phyloP scores from a whole-genome alignment of 1,140 invertebrate genomes.

The Drosophila subpulchrella region DNA sequence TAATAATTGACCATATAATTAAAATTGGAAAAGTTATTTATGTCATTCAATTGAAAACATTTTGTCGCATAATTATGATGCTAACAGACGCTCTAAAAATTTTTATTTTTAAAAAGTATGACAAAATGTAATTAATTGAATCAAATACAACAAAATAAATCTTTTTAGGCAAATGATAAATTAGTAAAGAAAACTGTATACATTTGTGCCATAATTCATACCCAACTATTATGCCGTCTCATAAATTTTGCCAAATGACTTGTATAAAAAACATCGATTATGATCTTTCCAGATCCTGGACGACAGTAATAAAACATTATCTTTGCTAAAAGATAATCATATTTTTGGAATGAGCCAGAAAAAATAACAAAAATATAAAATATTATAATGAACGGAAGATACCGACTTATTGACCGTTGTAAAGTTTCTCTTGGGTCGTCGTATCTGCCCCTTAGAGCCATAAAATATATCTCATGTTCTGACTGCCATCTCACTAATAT shows the following conservation, averaged over 20 bases:
- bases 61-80: too few relatives aligned
- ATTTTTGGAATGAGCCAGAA: constrained; percentile 11
- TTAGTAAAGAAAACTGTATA: neutral
- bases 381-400: constrained; percentile 31
- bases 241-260: constrained; percentile 16
- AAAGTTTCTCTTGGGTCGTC: constrained; percentile 25
- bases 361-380: constrained; percentile 29
- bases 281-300: constrained; percentile 2
- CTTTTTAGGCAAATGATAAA: constrained; percentile 4
- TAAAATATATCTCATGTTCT: constrained; percentile 72
- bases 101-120: neutral
- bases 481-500: constrained; percentile 71
- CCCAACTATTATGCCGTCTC: neutral
- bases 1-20: neutral
- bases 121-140: constrained; percentile 2
- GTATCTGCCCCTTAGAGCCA: constrained; percentile 41
- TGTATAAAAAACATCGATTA: constrained; percentile 15
- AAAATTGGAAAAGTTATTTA: too few relatives aligned
- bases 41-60: too few relatives aligned
- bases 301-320: constrained; percentile 4
- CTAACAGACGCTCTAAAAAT: too few relatives aligned
- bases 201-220: neutral
- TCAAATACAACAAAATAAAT: constrained; percentile 3
- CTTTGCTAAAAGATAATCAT: constrained; percentile 13
- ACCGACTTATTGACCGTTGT: constrained; percentile 31